phyloP scores from a whole-genome alignment of 2,888 invertebrate species.

The Orthosia gracilis region DNA sequence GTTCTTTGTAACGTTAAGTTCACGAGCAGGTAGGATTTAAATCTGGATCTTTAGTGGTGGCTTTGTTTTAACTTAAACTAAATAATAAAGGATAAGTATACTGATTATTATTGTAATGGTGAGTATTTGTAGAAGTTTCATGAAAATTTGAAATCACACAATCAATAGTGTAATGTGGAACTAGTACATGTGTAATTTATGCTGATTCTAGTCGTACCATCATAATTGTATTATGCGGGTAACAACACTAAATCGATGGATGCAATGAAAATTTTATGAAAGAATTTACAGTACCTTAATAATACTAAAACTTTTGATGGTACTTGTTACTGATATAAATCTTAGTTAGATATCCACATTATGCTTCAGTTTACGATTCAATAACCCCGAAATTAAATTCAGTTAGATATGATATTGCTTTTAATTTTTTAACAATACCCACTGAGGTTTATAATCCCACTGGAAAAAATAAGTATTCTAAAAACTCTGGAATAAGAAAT shows the following conservation, averaged over 20 bases:
- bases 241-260: too few species aligned
- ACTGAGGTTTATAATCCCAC: not conserved
- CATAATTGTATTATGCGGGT: too few species aligned
- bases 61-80: constrained; percentile 7
- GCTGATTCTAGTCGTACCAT: not conserved
- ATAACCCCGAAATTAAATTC: too few species aligned
- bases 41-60: not conserved
- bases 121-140: not conserved
- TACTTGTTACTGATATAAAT: too few species aligned
- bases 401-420: too few species aligned
- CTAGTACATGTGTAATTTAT: not conserved
- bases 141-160: too few species aligned
- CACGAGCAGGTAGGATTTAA: constrained; percentile 38
- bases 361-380: too few species aligned
- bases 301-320: too few species aligned
- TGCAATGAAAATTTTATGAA: too few species aligned
- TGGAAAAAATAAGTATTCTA: not conserved
- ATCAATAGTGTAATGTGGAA: not conserved
- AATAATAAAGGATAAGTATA: not conserved
- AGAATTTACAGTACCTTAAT: too few species aligned
- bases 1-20: constrained; percentile 16
- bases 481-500: not conserved
- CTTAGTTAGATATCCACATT: too few species aligned
- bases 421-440: too few species aligned
- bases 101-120: not conserved